These are phyloP conservation scores for Ostrea edulis DNA, from an alignment of 1,140 invertebrate genomes.

Conservation along the genomic window DNA sequence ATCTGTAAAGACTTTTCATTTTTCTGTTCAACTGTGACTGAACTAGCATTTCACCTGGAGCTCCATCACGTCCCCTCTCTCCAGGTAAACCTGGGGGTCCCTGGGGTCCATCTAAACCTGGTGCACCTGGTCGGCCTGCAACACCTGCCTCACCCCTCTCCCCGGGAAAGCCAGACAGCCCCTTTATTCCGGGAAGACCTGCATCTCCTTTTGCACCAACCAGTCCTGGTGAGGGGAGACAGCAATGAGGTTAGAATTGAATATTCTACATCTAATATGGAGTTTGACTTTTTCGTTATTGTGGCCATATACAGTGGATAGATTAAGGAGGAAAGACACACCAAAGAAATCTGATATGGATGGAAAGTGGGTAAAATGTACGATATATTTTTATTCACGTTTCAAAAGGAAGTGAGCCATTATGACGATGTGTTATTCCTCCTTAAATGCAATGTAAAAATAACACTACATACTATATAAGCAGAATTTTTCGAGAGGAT, in stretches of 20 bases:
- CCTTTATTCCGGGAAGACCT: conserved; percentile 57
- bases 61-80: conserved; percentile 62
- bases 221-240: background rate
- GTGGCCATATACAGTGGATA: too few relatives aligned
- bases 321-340: too few relatives aligned
- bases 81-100: conserved; percentile 61
- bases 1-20: too few relatives aligned
- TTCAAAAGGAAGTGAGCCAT: too few relatives aligned
- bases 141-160: conserved; percentile 62
- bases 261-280: background rate
- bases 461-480: too few relatives aligned
- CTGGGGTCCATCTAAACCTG: conserved; percentile 65
- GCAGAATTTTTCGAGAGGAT: too few relatives aligned
- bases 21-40: background rate
- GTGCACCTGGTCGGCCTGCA: conserved; percentile 63
- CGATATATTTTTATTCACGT: too few relatives aligned
- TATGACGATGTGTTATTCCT: too few relatives aligned
- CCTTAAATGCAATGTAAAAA: too few relatives aligned
- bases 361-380: too few relatives aligned
- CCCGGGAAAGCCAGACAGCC: conserved; percentile 49
- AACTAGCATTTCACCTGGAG: conserved; percentile 55
- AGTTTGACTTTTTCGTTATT: background rate
- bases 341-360: too few relatives aligned
- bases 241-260: background rate
- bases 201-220: conserved; percentile 45